These are phyloP conservation scores for Lampris megalopsis DNA, from an alignment of 2,113 vertebrate species.

Conservation along the genomic window DNA sequence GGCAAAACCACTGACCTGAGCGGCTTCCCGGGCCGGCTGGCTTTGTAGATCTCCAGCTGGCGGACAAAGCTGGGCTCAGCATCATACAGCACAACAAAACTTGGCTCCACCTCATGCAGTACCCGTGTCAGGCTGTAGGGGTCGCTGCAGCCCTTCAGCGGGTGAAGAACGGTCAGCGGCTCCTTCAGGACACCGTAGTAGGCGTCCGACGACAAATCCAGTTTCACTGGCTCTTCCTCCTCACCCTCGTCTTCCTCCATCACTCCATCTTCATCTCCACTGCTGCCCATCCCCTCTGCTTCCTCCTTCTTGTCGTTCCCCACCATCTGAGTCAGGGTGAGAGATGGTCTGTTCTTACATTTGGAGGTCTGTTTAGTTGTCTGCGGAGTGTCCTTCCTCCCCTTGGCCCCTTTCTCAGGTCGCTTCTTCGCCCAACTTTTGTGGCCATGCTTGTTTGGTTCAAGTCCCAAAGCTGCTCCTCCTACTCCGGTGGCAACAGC, in stretches of 20 bases:
- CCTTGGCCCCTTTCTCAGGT: slow-evolving; percentile 65
- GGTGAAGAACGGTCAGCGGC: slow-evolving; percentile 92
- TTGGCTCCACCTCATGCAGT: slow-evolving; percentile 91
- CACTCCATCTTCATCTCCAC: slow-evolving; percentile 74
- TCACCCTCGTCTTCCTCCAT: slow-evolving; percentile 61
- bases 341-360: slow-evolving; percentile 75
- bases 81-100: slow-evolving; percentile 93
- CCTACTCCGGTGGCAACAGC: slow-evolving; percentile 46
- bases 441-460: slow-evolving; percentile 63
- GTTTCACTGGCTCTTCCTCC: slow-evolving; percentile 79
- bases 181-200: slow-evolving; percentile 92
- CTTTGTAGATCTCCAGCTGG: slow-evolving; percentile 95
- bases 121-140: slow-evolving; percentile 92
- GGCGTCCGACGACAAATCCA: slow-evolving; percentile 88
- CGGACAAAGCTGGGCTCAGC: slow-evolving; percentile 93
- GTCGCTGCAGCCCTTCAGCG: slow-evolving; percentile 90
- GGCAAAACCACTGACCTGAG: slow-evolving; percentile 79
- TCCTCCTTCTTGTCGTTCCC: slow-evolving; percentile 64
- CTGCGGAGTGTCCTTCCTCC: slow-evolving; percentile 73
- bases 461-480: slow-evolving; percentile 47
- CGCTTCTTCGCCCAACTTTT: slow-evolving; percentile 57
- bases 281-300: slow-evolving; percentile 64
- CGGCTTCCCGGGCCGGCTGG: slow-evolving; percentile 88
- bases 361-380: slow-evolving; percentile 65
- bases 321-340: slow-evolving; percentile 90